phyloP scores from a whole-genome alignment of 2,888 invertebrate genomes.

The Calephelis perditalis region DNA sequence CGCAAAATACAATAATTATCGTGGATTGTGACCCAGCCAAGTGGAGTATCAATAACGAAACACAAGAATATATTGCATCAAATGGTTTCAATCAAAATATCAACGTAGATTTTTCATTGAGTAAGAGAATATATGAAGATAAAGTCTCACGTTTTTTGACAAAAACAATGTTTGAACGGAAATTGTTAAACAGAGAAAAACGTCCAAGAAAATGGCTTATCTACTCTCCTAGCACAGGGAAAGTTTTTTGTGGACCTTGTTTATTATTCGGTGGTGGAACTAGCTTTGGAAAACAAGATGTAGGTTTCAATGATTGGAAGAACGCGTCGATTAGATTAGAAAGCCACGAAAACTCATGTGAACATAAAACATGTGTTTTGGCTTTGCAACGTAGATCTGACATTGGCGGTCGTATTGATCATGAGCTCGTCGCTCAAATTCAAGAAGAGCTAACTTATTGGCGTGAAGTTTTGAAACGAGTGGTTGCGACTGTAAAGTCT shows the following conservation, averaged over 20 bases:
- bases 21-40: constrained; percentile 18
- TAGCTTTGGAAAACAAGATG: constrained; percentile 16
- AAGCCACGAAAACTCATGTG: constrained; percentile 17
- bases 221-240: constrained; percentile 15
- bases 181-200: constrained; percentile 18
- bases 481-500: constrained; percentile 4
- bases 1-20: constrained; percentile 14
- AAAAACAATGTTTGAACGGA: constrained; percentile 19
- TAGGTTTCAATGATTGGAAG: constrained; percentile 17
- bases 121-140: constrained; percentile 15
- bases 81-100: constrained; percentile 16
- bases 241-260: constrained; percentile 14
- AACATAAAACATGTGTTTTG: constrained; percentile 16
- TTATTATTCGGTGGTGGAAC: constrained; percentile 16
- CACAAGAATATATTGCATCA: too few relatives aligned
- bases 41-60: constrained; percentile 14
- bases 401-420: constrained; percentile 14
- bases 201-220: constrained; percentile 17
- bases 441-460: constrained; percentile 10
- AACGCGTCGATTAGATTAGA: constrained; percentile 17
- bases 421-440: constrained; percentile 15
- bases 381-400: constrained; percentile 15
- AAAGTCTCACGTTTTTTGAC: constrained; percentile 17
- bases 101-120: constrained; percentile 16
- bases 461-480: constrained; percentile 14